These are phyloP conservation scores for Urocyon cinereoargenteus DNA, from an alignment of 2,797 vertebrate genomes.

Conservation along the genomic window DNA sequence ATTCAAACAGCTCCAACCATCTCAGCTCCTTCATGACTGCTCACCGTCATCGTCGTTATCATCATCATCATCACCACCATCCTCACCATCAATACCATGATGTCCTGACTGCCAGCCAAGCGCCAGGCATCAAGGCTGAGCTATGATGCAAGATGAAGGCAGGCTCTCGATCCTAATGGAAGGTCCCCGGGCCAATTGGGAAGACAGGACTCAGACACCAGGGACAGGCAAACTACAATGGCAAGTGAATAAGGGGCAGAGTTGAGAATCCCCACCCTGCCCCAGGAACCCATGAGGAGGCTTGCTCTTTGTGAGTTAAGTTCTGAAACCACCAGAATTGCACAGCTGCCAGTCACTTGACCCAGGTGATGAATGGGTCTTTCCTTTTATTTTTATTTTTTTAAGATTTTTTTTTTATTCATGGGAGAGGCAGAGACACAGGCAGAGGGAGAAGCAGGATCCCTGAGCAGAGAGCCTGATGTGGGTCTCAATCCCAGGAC, in stretches of 20 bases:
- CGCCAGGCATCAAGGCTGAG: neutral
- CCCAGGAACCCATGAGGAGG: neutral
- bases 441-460: too few species aligned
- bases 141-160: neutral
- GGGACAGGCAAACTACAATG: neutral
- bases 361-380: neutral
- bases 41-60: neutral
- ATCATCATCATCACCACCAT: neutral
- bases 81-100: neutral
- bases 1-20: constrained; percentile 38
- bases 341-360: neutral
- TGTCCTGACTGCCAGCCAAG: constrained; percentile 8
- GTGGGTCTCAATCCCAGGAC: too few species aligned
- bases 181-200: neutral
- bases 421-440: too few species aligned
- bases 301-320: neutral
- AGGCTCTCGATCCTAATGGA: neutral
- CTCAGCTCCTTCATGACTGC: neutral
- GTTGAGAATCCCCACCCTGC: neutral
- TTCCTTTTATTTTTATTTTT: neutral
- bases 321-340: neutral
- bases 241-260: neutral
- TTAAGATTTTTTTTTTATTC: too few species aligned
- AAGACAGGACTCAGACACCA: constrained; percentile 27
- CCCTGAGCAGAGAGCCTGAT: too few species aligned